These are phyloP conservation scores for Tetranychus urticae DNA, from an alignment of 1,140 invertebrate genomes.

Conservation along the genomic window DNA sequence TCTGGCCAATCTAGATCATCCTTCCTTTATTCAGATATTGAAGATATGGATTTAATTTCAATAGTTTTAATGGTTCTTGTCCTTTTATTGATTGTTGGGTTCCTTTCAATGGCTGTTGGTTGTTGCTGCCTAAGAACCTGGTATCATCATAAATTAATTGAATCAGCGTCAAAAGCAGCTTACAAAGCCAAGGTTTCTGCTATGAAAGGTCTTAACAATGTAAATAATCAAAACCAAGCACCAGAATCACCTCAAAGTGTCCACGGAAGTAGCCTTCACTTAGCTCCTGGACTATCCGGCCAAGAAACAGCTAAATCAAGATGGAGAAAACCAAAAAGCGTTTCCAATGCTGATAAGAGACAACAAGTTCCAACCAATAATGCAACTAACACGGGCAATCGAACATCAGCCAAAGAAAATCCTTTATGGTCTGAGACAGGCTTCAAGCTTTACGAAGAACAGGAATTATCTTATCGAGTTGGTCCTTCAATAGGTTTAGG, in stretches of 20 bases:
- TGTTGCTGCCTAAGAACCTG: conserved; percentile 1
- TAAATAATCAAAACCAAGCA: background rate
- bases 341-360: background rate
- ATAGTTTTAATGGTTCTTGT: background rate
- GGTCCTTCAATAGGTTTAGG: background rate
- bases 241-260: background rate
- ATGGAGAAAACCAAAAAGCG: background rate
- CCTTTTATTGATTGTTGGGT: background rate
- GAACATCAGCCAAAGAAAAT: background rate
- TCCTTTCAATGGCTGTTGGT: background rate
- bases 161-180: background rate
- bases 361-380: background rate
- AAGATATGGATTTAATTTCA: background rate
- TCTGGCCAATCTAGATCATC: background rate
- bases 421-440: background rate
- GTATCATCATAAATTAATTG: background rate
- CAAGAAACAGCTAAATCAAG: background rate
- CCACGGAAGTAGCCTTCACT: background rate
- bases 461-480: background rate
- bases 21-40: background rate
- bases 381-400: background rate
- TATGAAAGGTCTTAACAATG: background rate
- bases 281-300: background rate
- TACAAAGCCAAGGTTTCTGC: background rate
- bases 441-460: conserved; percentile 1